Evolutionary conservation across 2,888 invertebrate genomes (phyloP).

Genomic region (Cerceris ruficornis): DNA sequence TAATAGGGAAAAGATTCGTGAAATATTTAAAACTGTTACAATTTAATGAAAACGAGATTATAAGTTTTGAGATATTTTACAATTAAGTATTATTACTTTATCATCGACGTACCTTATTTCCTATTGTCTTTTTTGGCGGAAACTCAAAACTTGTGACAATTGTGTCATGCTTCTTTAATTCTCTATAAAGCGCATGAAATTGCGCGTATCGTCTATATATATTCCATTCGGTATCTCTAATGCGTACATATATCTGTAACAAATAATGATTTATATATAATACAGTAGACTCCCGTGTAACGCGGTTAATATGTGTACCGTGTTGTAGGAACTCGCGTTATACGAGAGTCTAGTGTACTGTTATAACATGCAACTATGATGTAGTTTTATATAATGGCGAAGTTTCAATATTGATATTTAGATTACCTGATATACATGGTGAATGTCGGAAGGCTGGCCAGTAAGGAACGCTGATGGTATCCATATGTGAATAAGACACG

Average conservation of each 20-base stretch:
- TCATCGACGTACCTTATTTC: conserved; percentile 89
- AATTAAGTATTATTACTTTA: no score
- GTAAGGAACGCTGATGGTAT: conserved; percentile 93
- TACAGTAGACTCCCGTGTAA: background rate
- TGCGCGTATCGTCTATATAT: conserved; percentile 97
- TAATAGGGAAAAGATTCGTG: conserved; percentile 10
- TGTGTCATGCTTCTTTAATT: conserved; percentile 92
- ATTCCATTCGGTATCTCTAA: conserved; percentile 96
- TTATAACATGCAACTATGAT: background rate
- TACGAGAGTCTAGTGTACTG: background rate
- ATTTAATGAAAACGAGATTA: background rate
- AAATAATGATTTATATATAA: conserved; percentile 2
- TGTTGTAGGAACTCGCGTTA: no score
- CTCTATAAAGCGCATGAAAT: conserved; percentile 92
- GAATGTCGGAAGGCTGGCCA: conserved; percentile 88
- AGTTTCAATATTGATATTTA: background rate
- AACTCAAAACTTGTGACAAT: conserved; percentile 92
- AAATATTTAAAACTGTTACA: background rate
- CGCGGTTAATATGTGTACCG: no score
- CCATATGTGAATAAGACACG: conserved; percentile 89
- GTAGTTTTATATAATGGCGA: no score
- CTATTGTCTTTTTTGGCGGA: conserved; percentile 96
- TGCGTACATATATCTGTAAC: conserved; percentile 89
- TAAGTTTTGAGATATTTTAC: no score
- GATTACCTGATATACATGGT: conserved; percentile 94